Evolutionary conservation across 1,140 invertebrate genomes (phyloP), one percentile per base, ranked within the genome.

Genomic region (Tetraneura akinire): DNA sequence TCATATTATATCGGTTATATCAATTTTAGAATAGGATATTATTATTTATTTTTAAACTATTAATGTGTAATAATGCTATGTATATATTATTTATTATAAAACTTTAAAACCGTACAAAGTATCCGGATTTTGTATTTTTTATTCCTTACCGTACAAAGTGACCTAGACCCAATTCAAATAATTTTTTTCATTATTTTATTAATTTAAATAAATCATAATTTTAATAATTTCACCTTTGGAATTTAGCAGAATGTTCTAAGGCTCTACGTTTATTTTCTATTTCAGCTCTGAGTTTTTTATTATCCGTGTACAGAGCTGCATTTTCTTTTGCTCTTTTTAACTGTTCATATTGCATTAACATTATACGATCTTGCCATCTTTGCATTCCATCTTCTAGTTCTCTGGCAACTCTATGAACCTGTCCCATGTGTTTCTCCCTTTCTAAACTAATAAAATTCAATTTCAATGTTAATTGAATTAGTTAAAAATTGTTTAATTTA

Each of bases 331-430:
- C 84, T 70, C 83, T 70, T 29, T 82, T 81, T 23, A 82, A 71
- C 21, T 83, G 83, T 51, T 83, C 78, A 82, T 84, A 84, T 66
- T 85, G 85, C 42, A 84, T 73, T 16, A 83, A 47, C 80, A 84
- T 57, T n/a, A 85, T 83, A 55, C 83, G 83, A 66, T 84, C 84
- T 81, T 85, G 84, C 85, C 85, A 85, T 81, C 81, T 82, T 53
- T 85, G 83, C 55, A 84, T 82, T 21, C 84, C 84, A 47, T 82
- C 57, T 13, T 84, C 84, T 21, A 85, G 55, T 66, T 84, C 83
- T 68, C 83, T 66, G 18, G 84, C 83, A 16, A 84, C 80, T 68
- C 82, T 80, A 78, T 82, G 82, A 5, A 83, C 84, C 18, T 83
- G 83, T 32, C 83, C 82, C 80, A 82, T 81, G 45, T 82, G 82